These are phyloP conservation scores for Triplophysa bombifrons DNA, from an alignment of 2,797 vertebrate species.

Conservation along the genomic window DNA sequence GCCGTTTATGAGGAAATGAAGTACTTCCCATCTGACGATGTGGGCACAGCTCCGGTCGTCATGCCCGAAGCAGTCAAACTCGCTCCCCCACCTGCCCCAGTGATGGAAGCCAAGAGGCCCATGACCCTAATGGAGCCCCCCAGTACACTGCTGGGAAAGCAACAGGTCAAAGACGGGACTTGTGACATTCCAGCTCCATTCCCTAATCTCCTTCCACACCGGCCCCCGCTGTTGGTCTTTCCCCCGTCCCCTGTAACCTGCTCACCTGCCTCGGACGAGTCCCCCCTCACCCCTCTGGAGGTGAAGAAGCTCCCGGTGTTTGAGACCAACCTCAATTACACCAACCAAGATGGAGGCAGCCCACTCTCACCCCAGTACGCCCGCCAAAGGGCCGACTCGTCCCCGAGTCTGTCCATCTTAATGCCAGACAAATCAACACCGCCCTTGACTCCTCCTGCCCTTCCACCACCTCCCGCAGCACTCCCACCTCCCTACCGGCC, in stretches of 20 bases:
- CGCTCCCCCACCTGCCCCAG: conserved; percentile 70
- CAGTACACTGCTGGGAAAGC: conserved; percentile 36
- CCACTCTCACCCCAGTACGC: conserved; percentile 87
- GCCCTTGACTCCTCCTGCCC: conserved; percentile 83
- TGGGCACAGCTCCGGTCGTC: conserved; percentile 62
- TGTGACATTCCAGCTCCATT: conserved; percentile 95
- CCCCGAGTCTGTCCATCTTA: conserved; percentile 82
- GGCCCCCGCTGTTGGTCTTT: conserved; percentile 94
- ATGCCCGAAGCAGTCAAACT: conserved; percentile 69
- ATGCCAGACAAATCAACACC: conserved; percentile 85
- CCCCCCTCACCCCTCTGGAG: conserved; percentile 93
- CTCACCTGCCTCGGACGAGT: conserved; percentile 95
- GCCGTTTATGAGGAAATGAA: conserved; percentile 99
- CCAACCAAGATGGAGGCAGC: conserved; percentile 82
- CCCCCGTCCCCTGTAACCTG: conserved; percentile 92
- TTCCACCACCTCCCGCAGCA: conserved; percentile 71
- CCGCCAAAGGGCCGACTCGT: conserved; percentile 85
- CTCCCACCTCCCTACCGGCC: conserved; percentile 80
- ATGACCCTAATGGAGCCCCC: conserved; percentile 60
- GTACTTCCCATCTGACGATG: conserved; percentile 83
- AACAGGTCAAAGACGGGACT: conserved; percentile 73
- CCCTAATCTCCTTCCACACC: conserved; percentile 92
- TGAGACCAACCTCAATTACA: conserved; percentile 91
- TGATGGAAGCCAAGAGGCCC: conserved; percentile 73
- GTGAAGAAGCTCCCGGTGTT: conserved; percentile 95